Evolutionary conservation across 2,797 vertebrate species (phyloP).

Genomic region (Microctenopoma steveboyesi): DNA sequence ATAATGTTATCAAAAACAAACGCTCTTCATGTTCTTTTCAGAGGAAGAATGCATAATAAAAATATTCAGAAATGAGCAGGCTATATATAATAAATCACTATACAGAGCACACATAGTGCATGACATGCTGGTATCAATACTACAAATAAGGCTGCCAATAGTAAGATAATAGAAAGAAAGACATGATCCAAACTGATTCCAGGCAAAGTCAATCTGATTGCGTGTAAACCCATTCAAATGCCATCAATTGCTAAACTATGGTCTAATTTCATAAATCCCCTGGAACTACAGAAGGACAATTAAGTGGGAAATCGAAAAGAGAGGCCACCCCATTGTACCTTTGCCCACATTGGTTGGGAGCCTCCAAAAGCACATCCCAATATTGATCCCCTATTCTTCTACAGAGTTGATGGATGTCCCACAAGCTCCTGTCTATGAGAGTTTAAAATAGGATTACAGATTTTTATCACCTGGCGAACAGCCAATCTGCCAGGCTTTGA

Average conservation of each 20-base stretch:
- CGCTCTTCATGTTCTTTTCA: conserved; percentile 26
- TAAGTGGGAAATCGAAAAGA: conserved; percentile 66
- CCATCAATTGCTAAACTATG: conserved; percentile 55
- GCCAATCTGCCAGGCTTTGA: conserved; percentile 68
- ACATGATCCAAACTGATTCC: conserved; percentile 34
- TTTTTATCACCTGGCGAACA: conserved; percentile 78
- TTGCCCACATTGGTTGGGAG: conserved; percentile 50
- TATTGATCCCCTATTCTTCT: conserved; percentile 77
- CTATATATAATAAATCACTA: conserved; percentile 20
- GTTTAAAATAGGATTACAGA: conserved; percentile 83
- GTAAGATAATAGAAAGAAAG: conserved; percentile 51
- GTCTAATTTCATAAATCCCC: conserved; percentile 73
- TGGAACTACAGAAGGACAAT: conserved; percentile 70
- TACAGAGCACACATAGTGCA: conserved; percentile 31
- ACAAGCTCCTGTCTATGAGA: conserved; percentile 70
- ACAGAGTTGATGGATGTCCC: conserved; percentile 75
- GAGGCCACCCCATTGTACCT: conserved; percentile 58
- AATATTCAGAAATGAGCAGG: conserved; percentile 11
- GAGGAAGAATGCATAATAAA: conserved; percentile 18
- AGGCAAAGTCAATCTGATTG: conserved; percentile 49
- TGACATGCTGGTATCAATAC: conserved; percentile 42
- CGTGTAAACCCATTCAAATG: conserved; percentile 55
- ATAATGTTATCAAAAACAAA: conserved; percentile 34
- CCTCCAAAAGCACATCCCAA: conserved; percentile 63
- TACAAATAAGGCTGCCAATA: conserved; percentile 54